phyloP scores from a whole-genome alignment of 2,113 vertebrate species.

The Myiagra hebetior region DNA sequence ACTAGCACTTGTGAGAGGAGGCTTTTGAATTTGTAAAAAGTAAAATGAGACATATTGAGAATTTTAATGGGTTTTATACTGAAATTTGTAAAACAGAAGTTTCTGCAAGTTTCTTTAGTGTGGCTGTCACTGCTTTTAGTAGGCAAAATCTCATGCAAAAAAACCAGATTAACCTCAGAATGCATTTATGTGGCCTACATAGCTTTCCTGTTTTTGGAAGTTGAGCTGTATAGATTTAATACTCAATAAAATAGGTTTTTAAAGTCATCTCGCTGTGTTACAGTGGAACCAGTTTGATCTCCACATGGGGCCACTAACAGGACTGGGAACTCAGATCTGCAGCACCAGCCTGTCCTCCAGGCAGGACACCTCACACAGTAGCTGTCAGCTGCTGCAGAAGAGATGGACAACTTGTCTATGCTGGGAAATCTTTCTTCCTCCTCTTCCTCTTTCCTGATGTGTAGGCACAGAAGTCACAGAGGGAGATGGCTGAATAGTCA shows the following conservation, averaged over 20 bases:
- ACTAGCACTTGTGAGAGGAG: conserved; percentile 43
- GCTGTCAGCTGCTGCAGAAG: neutral
- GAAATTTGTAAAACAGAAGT: conserved; percentile 40
- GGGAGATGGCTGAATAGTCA: neutral
- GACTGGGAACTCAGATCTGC: neutral
- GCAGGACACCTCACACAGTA: neutral
- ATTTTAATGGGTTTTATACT: conserved; percentile 40
- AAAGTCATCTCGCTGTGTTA: neutral
- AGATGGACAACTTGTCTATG: neutral
- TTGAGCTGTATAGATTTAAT: neutral
- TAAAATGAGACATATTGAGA: conserved; percentile 31
- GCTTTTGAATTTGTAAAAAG: conserved; percentile 56
- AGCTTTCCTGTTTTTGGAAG: neutral
- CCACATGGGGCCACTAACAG: neutral
- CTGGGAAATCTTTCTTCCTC: neutral
- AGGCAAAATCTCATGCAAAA: neutral
- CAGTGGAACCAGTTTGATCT: neutral
- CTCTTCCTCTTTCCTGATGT: neutral
- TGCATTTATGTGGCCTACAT: neutral
- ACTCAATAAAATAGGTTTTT: conserved; percentile 1
- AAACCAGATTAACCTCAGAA: neutral
- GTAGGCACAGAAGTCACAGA: neutral
- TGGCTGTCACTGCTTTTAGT: neutral
- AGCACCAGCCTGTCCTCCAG: neutral
- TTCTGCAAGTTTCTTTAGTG: neutral